Evolutionary conservation across 2,797 vertebrate species (phyloP).

Genomic region (Coregonus suidteri): DNA sequence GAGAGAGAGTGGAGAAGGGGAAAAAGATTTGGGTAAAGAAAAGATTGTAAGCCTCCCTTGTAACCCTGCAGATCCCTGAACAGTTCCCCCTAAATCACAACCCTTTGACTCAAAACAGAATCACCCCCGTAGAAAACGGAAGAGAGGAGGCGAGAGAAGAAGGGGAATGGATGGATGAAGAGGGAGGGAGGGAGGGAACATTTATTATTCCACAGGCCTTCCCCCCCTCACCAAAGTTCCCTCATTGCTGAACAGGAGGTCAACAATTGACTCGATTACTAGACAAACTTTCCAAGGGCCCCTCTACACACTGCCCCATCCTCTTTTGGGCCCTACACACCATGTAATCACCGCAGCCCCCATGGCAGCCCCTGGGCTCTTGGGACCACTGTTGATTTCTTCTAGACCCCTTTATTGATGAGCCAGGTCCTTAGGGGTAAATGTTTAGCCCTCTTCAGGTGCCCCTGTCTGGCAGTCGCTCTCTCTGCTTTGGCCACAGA

Average conservation of each 20-base stretch:
- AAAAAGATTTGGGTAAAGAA: constrained; percentile 75
- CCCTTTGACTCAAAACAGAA: constrained; percentile 76
- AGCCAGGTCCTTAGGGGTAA: constrained; percentile 52
- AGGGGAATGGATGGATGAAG: constrained; percentile 23
- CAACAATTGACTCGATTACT: constrained; percentile 83
- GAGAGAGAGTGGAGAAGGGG: constrained; percentile 38
- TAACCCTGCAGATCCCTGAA: constrained; percentile 63
- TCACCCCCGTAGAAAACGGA: constrained; percentile 67
- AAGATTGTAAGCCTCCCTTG: constrained; percentile 71
- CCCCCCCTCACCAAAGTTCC: constrained; percentile 38
- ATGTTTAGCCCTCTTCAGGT: constrained; percentile 82
- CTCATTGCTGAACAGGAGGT: constrained; percentile 67
- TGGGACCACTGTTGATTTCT: neutral
- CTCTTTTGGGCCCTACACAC: constrained; percentile 58
- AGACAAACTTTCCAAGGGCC: constrained; percentile 75
- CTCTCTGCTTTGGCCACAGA: constrained; percentile 52
- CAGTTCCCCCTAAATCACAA: constrained; percentile 67
- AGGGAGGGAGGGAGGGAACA: constrained; percentile 48
- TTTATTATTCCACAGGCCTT: constrained; percentile 74
- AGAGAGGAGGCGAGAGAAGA: constrained; percentile 33
- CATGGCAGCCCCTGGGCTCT: neutral
- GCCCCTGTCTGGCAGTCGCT: constrained; percentile 65
- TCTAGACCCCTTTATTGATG: neutral
- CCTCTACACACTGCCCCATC: constrained; percentile 51
- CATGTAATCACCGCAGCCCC: neutral